Evolutionary conservation across 1,140 invertebrate genomes (phyloP), one percentile per base, ranked within the genome.

Genomic region (Drosophila pallidifrons): DNA sequence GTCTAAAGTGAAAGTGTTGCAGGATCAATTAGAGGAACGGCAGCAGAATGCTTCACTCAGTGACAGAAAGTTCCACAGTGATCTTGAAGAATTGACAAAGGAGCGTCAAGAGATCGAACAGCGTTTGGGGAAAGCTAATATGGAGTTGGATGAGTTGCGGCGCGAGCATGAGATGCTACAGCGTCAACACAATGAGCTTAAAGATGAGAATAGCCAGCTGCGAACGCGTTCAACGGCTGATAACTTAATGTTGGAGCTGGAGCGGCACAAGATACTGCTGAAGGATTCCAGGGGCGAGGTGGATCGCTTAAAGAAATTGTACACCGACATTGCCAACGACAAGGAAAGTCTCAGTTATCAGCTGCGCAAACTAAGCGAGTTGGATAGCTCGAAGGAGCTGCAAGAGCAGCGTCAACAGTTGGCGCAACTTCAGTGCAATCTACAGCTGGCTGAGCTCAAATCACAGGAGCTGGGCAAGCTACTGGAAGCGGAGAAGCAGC

Each of bases 271-370:
- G 51, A 91, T 92, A 7, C 30, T 91, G 5, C 54, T 92, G 0
- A 87, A 92, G 28, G 90, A 92, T 73, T 71, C 91, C 1, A 81
- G 91, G 35, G 69, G 82, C 8, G 91, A 92, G 63, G 90, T 90
- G 45, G 78, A 92, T 20, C 83, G 91, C 0, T n/a, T 92, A 0
- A 92, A 92, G 47, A 83, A 81, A 28, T 61, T 91, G 2, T 92
- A 92, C 32, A 58, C 91, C n/a, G 87, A 91, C 5, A 91, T 92
- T 13, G 77, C 81, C 51, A 89, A 79, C 10, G 83, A 90, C 5
- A 92, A 92, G 52, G 91, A 92, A 13, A 61, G 75, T 1, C 58
- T 92, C 7, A 61, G 57, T n/a, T 91, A 83, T 51, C 70, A 92
- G 46, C 46, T 92, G 8, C 77, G 60, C 10, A 91, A 92, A 13